Conservation (phyloP, 2,888 invertebrate species). For the Crepidodera aurea region DNA sequence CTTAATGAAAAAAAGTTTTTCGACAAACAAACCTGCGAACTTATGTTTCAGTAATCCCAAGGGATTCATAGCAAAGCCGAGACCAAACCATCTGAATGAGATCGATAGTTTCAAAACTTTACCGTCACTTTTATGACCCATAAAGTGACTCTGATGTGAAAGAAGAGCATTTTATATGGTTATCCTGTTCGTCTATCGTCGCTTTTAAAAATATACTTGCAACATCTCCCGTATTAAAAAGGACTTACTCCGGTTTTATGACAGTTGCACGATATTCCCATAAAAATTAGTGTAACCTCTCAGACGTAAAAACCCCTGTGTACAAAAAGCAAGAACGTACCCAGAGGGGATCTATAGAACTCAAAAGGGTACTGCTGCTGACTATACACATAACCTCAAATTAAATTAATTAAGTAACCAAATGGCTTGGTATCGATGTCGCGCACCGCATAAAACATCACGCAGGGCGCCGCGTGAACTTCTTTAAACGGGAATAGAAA, state of each 20-base stretch:
- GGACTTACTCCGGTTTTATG: constrained; percentile 39
- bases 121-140: constrained; percentile 56
- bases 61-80: constrained; percentile 38
- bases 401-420: too few relatives aligned
- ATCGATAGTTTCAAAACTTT: constrained; percentile 57
- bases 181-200: constrained; percentile 46
- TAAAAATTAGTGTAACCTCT: constrained; percentile 37
- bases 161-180: constrained; percentile 52
- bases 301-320: constrained; percentile 23
- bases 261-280: constrained; percentile 35
- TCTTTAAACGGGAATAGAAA: too few relatives aligned
- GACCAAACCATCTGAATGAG: constrained; percentile 45
- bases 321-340: background rate
- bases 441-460: too few relatives aligned
- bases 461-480: too few relatives aligned
- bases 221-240: constrained; percentile 38
- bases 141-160: constrained; percentile 53
- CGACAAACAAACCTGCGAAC: constrained; percentile 27
- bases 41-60: constrained; percentile 33
- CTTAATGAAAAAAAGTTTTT: constrained; percentile 13
- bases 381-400: too few relatives aligned
- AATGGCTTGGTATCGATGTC: too few relatives aligned
- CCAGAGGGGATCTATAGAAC: too few relatives aligned
- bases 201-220: constrained; percentile 41
- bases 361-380: too few relatives aligned